These are phyloP conservation scores for Micromesistius poutassou DNA, from an alignment of 2,797 vertebrate species.

Conservation along the genomic window DNA sequence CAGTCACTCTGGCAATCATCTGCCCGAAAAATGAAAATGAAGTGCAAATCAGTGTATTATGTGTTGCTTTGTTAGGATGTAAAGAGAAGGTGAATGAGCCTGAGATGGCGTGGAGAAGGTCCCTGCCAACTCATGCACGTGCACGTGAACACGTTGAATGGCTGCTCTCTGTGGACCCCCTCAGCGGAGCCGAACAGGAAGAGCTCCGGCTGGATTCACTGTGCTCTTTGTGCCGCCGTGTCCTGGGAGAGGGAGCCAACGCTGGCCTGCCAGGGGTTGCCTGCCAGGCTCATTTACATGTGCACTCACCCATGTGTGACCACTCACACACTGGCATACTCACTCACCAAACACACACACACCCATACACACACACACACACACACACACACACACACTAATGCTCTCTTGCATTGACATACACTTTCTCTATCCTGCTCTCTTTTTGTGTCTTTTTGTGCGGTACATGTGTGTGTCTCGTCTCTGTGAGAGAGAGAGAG, in stretches of 20 bases:
- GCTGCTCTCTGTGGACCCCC: neutral
- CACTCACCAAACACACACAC: conserved; percentile 9
- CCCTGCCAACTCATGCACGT: conserved; percentile 45
- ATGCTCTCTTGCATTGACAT: neutral
- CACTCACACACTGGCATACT: too few relatives aligned
- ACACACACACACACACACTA: conserved; percentile 16
- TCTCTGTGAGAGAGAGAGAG: conserved; percentile 28
- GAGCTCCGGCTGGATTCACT: conserved; percentile 56
- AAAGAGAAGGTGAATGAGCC: neutral
- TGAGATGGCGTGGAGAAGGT: too few relatives aligned
- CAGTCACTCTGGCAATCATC: too few relatives aligned
- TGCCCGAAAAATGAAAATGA: neutral
- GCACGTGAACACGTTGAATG: neutral
- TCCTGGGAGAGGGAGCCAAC: conserved; percentile 37
- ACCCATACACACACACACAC: conserved; percentile 32
- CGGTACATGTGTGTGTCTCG: conserved; percentile 8
- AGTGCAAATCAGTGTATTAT: neutral
- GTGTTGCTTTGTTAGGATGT: neutral
- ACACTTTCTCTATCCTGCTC: neutral
- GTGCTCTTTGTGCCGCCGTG: conserved; percentile 53
- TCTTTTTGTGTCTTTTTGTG: conserved; percentile 22
- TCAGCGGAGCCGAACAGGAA: conserved; percentile 61
- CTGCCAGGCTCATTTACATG: conserved; percentile 47
- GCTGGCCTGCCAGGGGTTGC: conserved; percentile 47
- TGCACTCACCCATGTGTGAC: conserved; percentile 4